Base-by-base conservation (phyloP, 2,113 vertebrate species). In the Oophaga pumilio region DNA sequence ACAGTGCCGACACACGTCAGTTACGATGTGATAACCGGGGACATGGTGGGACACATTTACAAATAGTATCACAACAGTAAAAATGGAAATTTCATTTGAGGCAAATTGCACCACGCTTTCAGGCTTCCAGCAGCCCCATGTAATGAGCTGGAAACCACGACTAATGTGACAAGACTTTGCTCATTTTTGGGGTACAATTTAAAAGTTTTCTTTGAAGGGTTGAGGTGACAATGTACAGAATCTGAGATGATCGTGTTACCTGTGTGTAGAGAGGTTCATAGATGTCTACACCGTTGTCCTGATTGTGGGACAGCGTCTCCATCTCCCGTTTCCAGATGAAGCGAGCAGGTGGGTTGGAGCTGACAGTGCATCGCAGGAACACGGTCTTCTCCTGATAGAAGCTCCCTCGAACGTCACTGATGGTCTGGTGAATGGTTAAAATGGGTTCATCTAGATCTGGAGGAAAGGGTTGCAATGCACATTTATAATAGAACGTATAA, bases 381-480 rank as follows among this genome's bases (percentile, higher is more conserved):
- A 99, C 98, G 0, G 98, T 99, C 93, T 98, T 99, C 94, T 99
- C 98, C 91, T 99, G 97, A 92, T 99, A 99, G 94, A 98, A 99
- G 91, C 97, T 98, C 82, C 97, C 97, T 0, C 98, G 95, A 1
- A 99, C 97, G 0, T 99, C 98, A 0, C 98, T 98, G 91, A 99
- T 97, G 4, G 97, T 99, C 95, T 99, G 98, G 90, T 99, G 98
- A 59, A 99, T 94, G 0, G 97, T 99, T 90, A 99, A 95, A 90
- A 98, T 90, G 0, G 98, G 98, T 50, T 94, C 96, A 26, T 99
- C 97, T 90, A 99, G 94, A 92, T 99, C 98, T 99, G 94, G 66
- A 93, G 90, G 73, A 84, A 85, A 93, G 87, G 62, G 89, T 76
- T 85, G 20, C 82, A 88, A 89, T 50, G 62, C 0, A 22, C 2